A percentile compares a stretch with the other conserved stretches of the same genome.
Evolutionary conservation across 1,140 invertebrate species (phyloP).

Genomic region (Microplitis demolitor): DNA sequence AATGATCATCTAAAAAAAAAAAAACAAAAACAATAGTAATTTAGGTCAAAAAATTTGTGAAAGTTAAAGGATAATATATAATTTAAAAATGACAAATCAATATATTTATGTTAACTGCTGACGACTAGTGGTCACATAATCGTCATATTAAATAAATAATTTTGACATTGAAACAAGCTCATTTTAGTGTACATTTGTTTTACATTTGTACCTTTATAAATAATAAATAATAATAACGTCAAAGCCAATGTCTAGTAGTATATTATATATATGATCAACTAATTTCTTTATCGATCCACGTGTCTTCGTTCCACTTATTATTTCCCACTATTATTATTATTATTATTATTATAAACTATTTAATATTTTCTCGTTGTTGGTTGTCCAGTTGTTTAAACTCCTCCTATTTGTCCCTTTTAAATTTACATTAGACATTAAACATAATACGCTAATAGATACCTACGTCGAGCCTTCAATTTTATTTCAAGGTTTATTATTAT

Average conservation of each 20-base stretch:
- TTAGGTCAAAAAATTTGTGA: neutral
- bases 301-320: neutral
- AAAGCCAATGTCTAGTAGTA: neutral
- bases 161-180: neutral
- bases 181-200: neutral
- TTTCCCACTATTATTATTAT: neutral
- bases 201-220: neutral
- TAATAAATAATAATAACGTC: constrained; percentile 6
- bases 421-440: neutral
- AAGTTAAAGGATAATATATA: neutral
- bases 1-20: neutral
- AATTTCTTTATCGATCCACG: constrained; percentile 3
- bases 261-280: neutral
- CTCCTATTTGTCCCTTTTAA: neutral
- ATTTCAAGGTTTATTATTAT: no score
- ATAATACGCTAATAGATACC: neutral
- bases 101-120: neutral
- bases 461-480: no score
- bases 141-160: neutral
- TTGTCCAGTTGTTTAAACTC: neutral
- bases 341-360: constrained; percentile 3
- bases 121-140: neutral
- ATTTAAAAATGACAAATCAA: neutral
- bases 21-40: neutral
- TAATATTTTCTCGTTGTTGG: neutral